phyloP scores from a whole-genome alignment of 2,888 invertebrate species.

The Drosophila neoperkinsi region DNA sequence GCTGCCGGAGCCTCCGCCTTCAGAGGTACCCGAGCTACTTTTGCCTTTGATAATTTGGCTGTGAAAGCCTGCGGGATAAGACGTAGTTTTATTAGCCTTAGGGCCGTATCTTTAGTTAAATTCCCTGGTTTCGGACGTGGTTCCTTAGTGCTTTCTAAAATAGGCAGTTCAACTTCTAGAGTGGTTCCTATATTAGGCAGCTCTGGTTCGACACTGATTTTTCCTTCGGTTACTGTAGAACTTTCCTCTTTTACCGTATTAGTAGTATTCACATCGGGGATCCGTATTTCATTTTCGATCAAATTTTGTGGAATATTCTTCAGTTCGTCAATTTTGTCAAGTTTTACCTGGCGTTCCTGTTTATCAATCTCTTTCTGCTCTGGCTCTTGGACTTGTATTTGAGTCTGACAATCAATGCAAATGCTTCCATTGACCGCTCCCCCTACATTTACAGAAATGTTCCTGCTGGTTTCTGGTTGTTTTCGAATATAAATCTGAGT shows the following conservation, averaged over 20 bases:
- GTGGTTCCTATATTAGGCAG: neutral
- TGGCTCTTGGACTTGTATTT: neutral
- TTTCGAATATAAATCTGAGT: slow-evolving; percentile 4
- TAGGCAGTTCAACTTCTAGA: too few relatives aligned
- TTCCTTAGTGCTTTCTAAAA: too few relatives aligned
- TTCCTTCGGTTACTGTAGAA: neutral
- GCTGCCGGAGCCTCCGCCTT: neutral
- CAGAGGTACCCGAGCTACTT: too few relatives aligned
- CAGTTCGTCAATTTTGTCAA: neutral
- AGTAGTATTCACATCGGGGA: neutral
- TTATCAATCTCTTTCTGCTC: accelerated
- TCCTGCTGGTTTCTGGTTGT: neutral
- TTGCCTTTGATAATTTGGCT: neutral
- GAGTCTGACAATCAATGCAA: slow-evolving; percentile 37
- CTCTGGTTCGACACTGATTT: neutral
- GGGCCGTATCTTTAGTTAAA: too few relatives aligned
- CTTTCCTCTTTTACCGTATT: neutral
- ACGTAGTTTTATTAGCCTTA: accelerated
- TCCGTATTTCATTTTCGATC: neutral
- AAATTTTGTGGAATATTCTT: neutral
- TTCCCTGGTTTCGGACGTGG: accelerated
- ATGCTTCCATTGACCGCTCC: slow-evolving; percentile 18
- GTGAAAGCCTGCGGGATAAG: too few relatives aligned
- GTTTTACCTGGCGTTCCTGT: neutral
- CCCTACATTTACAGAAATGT: slow-evolving; percentile 11